Conservation (phyloP, 2,888 invertebrate species). For the Andrena hattorfiana region DNA sequence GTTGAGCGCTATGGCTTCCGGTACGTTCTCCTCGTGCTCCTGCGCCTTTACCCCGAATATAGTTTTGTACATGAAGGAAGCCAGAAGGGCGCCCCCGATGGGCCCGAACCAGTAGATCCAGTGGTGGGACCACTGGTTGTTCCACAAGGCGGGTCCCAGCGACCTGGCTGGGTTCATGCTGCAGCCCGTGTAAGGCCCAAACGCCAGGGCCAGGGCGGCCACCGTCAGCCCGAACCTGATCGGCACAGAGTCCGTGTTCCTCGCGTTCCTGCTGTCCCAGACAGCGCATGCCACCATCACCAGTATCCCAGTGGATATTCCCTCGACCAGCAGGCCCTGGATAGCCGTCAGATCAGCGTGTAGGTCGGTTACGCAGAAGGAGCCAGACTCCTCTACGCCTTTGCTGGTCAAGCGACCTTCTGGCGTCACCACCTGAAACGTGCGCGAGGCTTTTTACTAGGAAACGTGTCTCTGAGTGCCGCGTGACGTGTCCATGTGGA, state of each 20-base stretch:
- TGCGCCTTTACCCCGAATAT: conserved; percentile 70
- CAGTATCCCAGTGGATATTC: conserved; percentile 82
- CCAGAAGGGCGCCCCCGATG: conserved; percentile 77
- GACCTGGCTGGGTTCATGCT: conserved; percentile 90
- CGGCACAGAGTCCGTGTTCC: conserved; percentile 82
- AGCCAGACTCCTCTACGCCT: conserved; percentile 17
- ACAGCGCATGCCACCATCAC: conserved; percentile 83
- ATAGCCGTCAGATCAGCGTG: conserved; percentile 72
- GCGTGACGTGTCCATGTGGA: background rate
- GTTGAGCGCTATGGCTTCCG: conserved; percentile 79
- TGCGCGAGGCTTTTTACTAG: no score
- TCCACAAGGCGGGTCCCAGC: conserved; percentile 83
- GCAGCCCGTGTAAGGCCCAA: conserved; percentile 87
- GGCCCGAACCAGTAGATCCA: conserved; percentile 84
- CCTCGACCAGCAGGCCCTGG: conserved; percentile 83
- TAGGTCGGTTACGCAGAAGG: conserved; percentile 82
- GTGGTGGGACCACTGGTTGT: conserved; percentile 80
- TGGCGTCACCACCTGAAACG: conserved; percentile 78
- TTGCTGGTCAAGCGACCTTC: conserved; percentile 57
- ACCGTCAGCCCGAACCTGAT: conserved; percentile 84
- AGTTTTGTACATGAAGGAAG: conserved; percentile 77
- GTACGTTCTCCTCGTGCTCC: conserved; percentile 58
- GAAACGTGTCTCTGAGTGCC: background rate
- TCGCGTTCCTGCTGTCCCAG: conserved; percentile 83
- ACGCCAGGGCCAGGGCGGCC: conserved; percentile 80